Evolutionary conservation across 2,888 invertebrate species (phyloP), one percentile per base, ranked within the genome.

Genomic region (Dynastes tityus): DNA sequence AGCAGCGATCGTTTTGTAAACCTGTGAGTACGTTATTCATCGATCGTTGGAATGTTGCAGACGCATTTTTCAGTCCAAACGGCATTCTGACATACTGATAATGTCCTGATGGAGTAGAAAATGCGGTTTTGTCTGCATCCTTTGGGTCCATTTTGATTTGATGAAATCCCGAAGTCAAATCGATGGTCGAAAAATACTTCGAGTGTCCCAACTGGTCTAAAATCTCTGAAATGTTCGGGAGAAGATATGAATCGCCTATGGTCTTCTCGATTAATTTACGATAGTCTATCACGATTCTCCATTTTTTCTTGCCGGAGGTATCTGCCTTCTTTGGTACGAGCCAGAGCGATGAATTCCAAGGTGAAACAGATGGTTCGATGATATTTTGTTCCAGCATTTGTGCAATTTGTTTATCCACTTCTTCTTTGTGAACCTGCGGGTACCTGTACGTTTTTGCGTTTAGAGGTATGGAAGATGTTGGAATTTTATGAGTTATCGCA

Each of bases 281-380:
- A 79, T 83, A 78, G 82, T 88, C 80, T 79, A 85, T 71, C 27
- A 87, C 86, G 5, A 85, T 65, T 71, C 85, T 58, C 83, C 83
- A 86, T 81, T 87, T 87, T 27, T 77, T 68, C 80, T 85, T 80
- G 1, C 86, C 85, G 0, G 83, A 82, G 1, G 85, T 81, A 51
- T 87, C 87, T 8, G 81, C 5, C 81, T 63, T 71, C 51, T 67
- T 37, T 5, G 37, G 67, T 45, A 85, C 83, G 8, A 84, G 77
- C 82, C 82, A 82, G 2, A 83, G 45, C 13, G 84, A 82, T 6
- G 81, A 79, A 70, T 80, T 82, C 77, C 82, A 85, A 4, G 83
- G 84, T 37, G 81, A 84, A 73, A 67, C 81, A 82, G 79, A 78
- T 5, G 37, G 37, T 37, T 3, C 6, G 55, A 85, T 84, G 49